phyloP scores from a whole-genome alignment of 2,888 invertebrate species.

The Trichacis sp. region DNA sequence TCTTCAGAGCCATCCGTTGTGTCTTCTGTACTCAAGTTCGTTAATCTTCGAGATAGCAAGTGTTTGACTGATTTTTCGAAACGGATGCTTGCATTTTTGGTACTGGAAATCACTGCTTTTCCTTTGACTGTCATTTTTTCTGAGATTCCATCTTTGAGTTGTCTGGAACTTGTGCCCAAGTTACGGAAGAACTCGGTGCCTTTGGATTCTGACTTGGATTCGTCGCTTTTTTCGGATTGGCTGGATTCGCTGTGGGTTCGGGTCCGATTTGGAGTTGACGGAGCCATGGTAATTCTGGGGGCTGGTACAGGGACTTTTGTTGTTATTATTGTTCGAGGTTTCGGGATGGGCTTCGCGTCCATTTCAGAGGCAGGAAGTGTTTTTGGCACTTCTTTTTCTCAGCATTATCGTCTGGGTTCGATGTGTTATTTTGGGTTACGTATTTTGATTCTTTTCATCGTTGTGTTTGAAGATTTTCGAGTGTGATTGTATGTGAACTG shows the following conservation, averaged over 20 bases:
- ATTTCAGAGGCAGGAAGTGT: conserved; percentile 39
- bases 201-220: conserved; percentile 45
- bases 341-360: conserved; percentile 63
- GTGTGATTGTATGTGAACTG: too few relatives aligned
- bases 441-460: too few relatives aligned
- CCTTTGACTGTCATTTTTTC: conserved; percentile 69
- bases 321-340: conserved; percentile 56
- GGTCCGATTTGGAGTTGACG: conserved; percentile 40
- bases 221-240: conserved; percentile 57
- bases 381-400: not conserved
- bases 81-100: conserved; percentile 72
- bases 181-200: conserved; percentile 55
- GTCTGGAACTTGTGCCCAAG: conserved; percentile 68
- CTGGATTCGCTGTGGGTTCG: conserved; percentile 56
- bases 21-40: conserved; percentile 52
- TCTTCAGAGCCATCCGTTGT: conserved; percentile 42
- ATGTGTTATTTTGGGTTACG: too few relatives aligned
- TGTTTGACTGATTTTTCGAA: conserved; percentile 67
- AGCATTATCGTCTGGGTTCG: too few relatives aligned
- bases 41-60: conserved; percentile 59
- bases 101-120: conserved; percentile 76
- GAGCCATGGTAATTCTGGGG: conserved; percentile 47
- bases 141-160: conserved; percentile 71
- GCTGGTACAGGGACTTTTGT: conserved; percentile 57
- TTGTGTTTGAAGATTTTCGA: too few relatives aligned